Conservation (phyloP, 1,140 invertebrate species). For the Chironomus striatipennis region DNA sequence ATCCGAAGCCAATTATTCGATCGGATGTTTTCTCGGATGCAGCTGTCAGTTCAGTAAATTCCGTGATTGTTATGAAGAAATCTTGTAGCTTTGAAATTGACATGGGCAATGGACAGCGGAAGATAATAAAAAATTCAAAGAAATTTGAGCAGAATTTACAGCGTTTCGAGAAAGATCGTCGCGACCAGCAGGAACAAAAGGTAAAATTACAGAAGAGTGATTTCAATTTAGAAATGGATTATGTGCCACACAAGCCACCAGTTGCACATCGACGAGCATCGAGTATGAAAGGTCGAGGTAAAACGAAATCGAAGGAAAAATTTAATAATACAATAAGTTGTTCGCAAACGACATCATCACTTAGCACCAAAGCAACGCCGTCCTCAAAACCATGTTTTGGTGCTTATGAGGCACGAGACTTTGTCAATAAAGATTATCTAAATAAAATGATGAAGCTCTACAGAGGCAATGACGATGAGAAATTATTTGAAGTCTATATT, state of each 20-base stretch:
- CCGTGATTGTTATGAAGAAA: conserved; percentile 27
- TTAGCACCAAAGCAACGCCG: conserved; percentile 27
- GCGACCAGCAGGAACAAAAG: conserved; percentile 23
- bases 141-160: conserved; percentile 47
- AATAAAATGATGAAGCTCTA: not conserved
- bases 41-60: not conserved
- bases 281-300: conserved; percentile 35
- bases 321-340: conserved; percentile 42
- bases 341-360: conserved; percentile 37
- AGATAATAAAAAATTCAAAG: conserved; percentile 37
- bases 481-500: conserved; percentile 48
- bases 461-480: conserved; percentile 35
- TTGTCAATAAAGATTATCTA: conserved; percentile 23
- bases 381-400: conserved; percentile 33
- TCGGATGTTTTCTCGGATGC: conserved; percentile 23
- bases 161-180: conserved; percentile 41
- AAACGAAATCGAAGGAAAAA: conserved; percentile 38
- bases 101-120: conserved; percentile 22
- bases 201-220: not conserved
- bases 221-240: conserved; percentile 44
- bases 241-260: conserved; percentile 50
- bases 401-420: conserved; percentile 26
- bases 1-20: conserved; percentile 21
- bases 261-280: conserved; percentile 39
- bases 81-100: conserved; percentile 38